phyloP scores from a whole-genome alignment of 2,888 invertebrate genomes.

The Autographa pulchrina region DNA sequence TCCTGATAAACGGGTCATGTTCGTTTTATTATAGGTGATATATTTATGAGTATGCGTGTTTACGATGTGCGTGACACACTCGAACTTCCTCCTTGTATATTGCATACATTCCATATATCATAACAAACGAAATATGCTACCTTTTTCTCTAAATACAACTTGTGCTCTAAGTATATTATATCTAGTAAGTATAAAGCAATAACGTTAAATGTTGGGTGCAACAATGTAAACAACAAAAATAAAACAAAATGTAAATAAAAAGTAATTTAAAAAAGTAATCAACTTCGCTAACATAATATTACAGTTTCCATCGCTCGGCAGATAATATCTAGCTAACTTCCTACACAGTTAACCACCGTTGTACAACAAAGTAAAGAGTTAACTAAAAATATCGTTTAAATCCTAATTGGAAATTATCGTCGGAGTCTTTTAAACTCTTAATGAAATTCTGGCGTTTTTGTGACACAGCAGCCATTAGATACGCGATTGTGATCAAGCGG shows the following conservation, averaged over 20 bases:
- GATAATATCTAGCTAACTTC: neutral
- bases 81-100: slow-evolving; percentile 4
- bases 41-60: neutral
- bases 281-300: neutral
- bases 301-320: neutral
- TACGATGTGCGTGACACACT: slow-evolving; percentile 2
- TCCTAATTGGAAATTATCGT: slow-evolving; percentile 51
- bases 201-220: too few relatives aligned
- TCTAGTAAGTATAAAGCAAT: too few relatives aligned
- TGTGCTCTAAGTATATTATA: neutral
- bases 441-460: slow-evolving; percentile 55
- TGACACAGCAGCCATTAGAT: slow-evolving; percentile 36
- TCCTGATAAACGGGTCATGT: neutral
- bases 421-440: slow-evolving; percentile 49
- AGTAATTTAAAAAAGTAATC: slow-evolving; percentile 1
- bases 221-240: too few relatives aligned
- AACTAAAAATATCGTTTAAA: slow-evolving; percentile 49
- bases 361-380: slow-evolving; percentile 30
- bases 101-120: neutral
- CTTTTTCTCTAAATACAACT: neutral
- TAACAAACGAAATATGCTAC: neutral
- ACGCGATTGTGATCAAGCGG: slow-evolving; percentile 8
- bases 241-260: neutral
- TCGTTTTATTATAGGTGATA: neutral
- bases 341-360: neutral